A percentile compares a stretch with the other conserved stretches of the same genome.
These are phyloP conservation scores for Erebia palarica DNA, from an alignment of 2,888 invertebrate genomes.

Conservation along the genomic window DNA sequence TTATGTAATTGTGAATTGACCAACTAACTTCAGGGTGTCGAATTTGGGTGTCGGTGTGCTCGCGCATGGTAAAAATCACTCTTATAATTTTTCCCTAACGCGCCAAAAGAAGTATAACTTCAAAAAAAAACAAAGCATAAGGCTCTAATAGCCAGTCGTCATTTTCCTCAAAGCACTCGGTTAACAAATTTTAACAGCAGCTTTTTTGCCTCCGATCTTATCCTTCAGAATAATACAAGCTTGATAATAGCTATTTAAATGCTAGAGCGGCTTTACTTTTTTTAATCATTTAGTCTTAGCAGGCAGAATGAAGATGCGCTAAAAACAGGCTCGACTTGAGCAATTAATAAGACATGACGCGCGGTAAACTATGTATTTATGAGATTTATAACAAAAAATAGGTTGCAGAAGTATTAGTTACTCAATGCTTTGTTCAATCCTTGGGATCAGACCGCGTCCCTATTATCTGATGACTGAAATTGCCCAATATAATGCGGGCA, in stretches of 20 bases:
- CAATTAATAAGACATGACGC: neutral
- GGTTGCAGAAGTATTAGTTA: neutral
- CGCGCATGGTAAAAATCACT: no score
- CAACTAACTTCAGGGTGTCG: no score
- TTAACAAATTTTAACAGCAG: neutral
- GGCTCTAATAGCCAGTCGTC: neutral
- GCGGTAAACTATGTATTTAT: neutral
- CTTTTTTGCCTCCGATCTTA: conserved; percentile 1
- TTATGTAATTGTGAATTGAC: no score
- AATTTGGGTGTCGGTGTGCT: no score
- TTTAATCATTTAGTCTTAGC: conserved; percentile 8
- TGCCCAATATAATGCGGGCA: neutral
- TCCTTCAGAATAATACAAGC: conserved; percentile 10
- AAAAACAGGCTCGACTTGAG: neutral
- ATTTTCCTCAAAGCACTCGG: neutral
- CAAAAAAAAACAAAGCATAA: no score
- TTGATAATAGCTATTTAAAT: conserved; percentile 25
- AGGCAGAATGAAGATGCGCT: conserved; percentile 14
- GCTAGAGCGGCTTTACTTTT: conserved; percentile 21
- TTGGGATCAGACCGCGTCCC: no score
- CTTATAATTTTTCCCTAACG: no score
- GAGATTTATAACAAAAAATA: neutral
- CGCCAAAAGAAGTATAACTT: no score
- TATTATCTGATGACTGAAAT: neutral
- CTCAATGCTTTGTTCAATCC: no score